Evolutionary conservation across 2,113 vertebrate species (phyloP).

Genomic region (Rattus norvegicus): DNA sequence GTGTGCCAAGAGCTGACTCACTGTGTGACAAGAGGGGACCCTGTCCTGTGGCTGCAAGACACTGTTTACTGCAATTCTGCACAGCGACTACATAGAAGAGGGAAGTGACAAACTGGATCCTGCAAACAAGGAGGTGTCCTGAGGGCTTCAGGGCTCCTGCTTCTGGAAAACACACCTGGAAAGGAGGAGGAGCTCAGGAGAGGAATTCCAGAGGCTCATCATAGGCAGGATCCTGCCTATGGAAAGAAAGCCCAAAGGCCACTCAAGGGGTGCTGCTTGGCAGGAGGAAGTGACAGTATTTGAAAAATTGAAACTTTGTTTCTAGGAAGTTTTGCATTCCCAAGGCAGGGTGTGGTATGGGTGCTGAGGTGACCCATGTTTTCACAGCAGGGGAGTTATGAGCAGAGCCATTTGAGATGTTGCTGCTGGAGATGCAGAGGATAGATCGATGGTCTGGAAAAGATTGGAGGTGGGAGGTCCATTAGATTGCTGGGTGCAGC

Average conservation of each 20-base stretch:
- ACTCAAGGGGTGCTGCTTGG: background rate
- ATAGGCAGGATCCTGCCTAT: background rate
- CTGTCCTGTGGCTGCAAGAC: background rate
- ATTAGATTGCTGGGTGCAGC: background rate
- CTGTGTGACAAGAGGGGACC: background rate
- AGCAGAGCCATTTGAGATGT: constrained; percentile 58
- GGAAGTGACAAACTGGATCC: background rate
- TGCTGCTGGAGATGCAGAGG: constrained; percentile 68
- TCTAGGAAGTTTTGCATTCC: constrained; percentile 1
- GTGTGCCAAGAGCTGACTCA: background rate
- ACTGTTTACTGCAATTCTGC: background rate
- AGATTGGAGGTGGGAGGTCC: constrained; percentile 65
- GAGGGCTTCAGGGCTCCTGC: background rate
- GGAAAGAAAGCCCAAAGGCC: background rate
- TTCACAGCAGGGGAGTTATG: constrained; percentile 63
- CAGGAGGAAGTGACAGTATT: background rate
- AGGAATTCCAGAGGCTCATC: background rate
- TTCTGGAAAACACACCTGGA: background rate
- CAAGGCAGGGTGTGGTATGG: background rate
- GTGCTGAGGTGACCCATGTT: constrained; percentile 44
- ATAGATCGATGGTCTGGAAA: constrained; percentile 77
- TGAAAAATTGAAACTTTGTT: background rate
- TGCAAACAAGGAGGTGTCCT: background rate
- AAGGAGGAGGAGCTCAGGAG: background rate
- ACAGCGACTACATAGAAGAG: background rate